Conservation (phyloP, 2,113 vertebrate species). For the Entomyzon cyanotis region DNA sequence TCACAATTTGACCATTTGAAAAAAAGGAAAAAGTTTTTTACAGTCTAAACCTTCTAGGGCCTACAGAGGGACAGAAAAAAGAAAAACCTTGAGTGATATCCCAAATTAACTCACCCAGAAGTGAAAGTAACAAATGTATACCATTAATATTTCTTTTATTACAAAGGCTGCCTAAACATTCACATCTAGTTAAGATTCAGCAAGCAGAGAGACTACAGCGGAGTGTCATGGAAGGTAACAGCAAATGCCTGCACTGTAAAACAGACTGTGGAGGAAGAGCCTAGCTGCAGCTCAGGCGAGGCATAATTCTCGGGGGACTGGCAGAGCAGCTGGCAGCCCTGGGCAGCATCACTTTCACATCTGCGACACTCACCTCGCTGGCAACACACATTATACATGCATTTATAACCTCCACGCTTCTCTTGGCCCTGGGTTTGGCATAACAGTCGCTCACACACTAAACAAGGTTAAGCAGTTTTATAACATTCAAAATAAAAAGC, state of each 20-base stretch:
- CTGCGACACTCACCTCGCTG: accelerated
- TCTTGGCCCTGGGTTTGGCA: background rate
- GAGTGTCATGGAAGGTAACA: background rate
- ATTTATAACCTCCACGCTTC: accelerated
- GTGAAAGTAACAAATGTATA: background rate
- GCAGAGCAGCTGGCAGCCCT: accelerated
- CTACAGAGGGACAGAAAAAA: background rate
- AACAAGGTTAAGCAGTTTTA: background rate
- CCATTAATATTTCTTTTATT: background rate
- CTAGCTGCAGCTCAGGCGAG: accelerated
- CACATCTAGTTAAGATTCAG: background rate
- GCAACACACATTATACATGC: background rate
- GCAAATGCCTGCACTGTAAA: background rate
- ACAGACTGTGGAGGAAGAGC: background rate
- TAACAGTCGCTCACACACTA: background rate
- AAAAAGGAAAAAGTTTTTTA: background rate
- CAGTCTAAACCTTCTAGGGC: background rate
- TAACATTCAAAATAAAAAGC: background rate
- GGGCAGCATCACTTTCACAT: background rate
- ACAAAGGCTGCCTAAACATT: background rate
- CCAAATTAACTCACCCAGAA: background rate
- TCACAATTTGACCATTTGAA: background rate
- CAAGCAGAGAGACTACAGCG: background rate
- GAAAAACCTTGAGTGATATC: background rate
- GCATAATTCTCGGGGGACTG: accelerated